phyloP scores from a whole-genome alignment of 2,888 invertebrate genomes.

The Pseudococcus longispinus region DNA sequence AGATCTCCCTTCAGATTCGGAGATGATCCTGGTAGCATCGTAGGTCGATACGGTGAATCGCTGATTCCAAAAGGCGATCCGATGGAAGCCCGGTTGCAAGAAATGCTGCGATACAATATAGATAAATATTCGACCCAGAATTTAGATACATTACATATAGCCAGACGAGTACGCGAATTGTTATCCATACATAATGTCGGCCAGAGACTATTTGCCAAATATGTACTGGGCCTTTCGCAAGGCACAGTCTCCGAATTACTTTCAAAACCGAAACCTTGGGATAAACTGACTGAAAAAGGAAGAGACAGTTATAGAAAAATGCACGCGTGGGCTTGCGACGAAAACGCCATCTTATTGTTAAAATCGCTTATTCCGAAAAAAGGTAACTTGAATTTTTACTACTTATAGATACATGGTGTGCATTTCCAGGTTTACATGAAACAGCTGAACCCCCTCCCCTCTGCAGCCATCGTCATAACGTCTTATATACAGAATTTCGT shows the following conservation, averaged over 20 bases:
- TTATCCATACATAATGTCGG: conserved; percentile 98
- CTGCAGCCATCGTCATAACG: not conserved
- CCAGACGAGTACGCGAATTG: conserved; percentile 89
- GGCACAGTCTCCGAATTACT: conserved; percentile 98
- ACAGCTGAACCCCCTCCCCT: not conserved
- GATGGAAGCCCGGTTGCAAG: conserved; percentile 91
- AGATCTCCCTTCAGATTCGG: conserved; percentile 82
- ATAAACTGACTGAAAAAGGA: conserved; percentile 98
- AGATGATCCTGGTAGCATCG: conserved; percentile 84
- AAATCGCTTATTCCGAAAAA: conserved; percentile 98
- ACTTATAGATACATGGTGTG: not conserved
- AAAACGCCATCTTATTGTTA: conserved; percentile 93
- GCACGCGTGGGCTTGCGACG: conserved; percentile 99
- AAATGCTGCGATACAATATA: conserved; percentile 93
- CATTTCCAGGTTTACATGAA: not conserved
- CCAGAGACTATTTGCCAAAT: conserved; percentile 97
- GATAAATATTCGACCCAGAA: conserved; percentile 94
- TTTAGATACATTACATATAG: conserved; percentile 93
- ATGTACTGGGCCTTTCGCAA: conserved; percentile 94
- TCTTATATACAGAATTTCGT: too few species aligned
- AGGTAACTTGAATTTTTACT: conserved; percentile 70
- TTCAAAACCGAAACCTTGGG: conserved; percentile 99
- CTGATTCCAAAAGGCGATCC: conserved; percentile 81
- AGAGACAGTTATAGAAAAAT: conserved; percentile 99
- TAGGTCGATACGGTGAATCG: conserved; percentile 84